These are phyloP conservation scores for Leuciscus waleckii DNA, from an alignment of 2,797 vertebrate species.

Conservation along the genomic window DNA sequence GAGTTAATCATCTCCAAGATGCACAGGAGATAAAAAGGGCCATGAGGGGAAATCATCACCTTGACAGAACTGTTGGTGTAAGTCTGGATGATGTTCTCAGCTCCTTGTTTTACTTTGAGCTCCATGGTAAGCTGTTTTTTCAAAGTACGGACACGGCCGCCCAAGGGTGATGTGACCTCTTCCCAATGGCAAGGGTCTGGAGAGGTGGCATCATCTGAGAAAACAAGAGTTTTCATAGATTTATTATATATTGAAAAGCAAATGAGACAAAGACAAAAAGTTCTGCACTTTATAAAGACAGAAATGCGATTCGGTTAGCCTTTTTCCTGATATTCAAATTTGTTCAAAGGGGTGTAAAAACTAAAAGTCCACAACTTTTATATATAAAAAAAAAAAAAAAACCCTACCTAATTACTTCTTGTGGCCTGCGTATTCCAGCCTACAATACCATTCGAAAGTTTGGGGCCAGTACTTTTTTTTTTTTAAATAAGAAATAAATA, in stretches of 20 bases:
- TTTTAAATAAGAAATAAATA: not conserved
- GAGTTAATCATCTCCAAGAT: not conserved
- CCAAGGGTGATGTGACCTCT: conserved; percentile 76
- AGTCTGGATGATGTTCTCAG: conserved; percentile 93
- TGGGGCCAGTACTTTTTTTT: not conserved
- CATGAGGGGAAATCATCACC: conserved; percentile 69
- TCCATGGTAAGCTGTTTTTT: conserved; percentile 93
- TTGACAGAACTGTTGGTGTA: conserved; percentile 83
- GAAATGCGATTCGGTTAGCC: not conserved
- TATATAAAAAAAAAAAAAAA: not conserved
- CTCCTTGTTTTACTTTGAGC: conserved; percentile 93
- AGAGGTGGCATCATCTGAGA: conserved; percentile 71
- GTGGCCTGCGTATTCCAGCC: too few species aligned
- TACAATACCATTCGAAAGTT: too few species aligned
- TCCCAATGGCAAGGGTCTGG: conserved; percentile 79
- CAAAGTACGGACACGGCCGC: conserved; percentile 81
- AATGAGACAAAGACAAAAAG: not conserved
- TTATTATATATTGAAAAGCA: not conserved
- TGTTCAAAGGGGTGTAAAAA: not conserved
- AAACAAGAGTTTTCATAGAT: conserved; percentile 3
- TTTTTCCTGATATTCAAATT: not conserved
- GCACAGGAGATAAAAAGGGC: not conserved
- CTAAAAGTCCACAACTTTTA: not conserved
- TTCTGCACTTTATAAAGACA: not conserved
- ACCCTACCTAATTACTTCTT: too few species aligned